Conservation (phyloP, 2,113 vertebrate species). For the Clarias macrocephalus region DNA sequence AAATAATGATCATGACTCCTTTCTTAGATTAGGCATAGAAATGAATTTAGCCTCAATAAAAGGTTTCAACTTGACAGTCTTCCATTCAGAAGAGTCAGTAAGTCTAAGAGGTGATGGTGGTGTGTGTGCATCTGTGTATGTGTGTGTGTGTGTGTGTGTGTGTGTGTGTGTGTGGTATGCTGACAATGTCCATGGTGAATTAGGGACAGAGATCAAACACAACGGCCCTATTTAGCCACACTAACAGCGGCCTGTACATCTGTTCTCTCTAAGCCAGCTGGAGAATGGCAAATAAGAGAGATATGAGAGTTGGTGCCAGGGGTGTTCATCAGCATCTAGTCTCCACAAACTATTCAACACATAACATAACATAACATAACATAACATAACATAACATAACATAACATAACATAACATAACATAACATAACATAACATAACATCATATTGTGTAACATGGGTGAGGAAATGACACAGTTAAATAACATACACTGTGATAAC, state of each 20-base stretch:
- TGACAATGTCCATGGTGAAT: constrained; percentile 49
- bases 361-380: neutral
- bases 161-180: constrained; percentile 57
- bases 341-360: neutral
- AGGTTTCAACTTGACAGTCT: neutral
- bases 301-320: neutral
- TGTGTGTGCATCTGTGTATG: constrained; percentile 15
- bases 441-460: neutral
- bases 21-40: constrained; percentile 6
- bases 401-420: neutral
- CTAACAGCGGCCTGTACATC: constrained; percentile 44
- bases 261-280: constrained; percentile 55
- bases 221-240: constrained; percentile 31
- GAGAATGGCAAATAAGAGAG: constrained; percentile 18
- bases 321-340: neutral
- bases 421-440: neutral
- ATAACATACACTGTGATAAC: neutral
- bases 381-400: neutral
- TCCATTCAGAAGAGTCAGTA: neutral
- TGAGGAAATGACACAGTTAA: neutral
- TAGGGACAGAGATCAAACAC: constrained; percentile 53
- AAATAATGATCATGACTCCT: constrained; percentile 12
- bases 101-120: neutral
- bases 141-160: constrained; percentile 62
- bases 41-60: constrained; percentile 1